Percentiles rank a stretch among this genome's conserved stretches.
phyloP scores from a whole-genome alignment of 2,113 vertebrate genomes.

The Nematolebias whitei region DNA sequence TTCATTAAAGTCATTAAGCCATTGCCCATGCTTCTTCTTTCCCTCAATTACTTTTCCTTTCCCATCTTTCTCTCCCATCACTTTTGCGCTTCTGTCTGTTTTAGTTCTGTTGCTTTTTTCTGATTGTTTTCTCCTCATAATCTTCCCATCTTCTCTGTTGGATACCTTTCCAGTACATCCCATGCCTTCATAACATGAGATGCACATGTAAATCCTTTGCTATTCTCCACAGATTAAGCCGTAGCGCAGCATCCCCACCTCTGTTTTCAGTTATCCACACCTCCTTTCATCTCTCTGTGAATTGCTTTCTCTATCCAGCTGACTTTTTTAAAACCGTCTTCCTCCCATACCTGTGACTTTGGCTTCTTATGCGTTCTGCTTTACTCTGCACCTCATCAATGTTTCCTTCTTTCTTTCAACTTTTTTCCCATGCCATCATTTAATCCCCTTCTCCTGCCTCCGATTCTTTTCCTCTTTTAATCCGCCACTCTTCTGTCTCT shows the following conservation, averaged over 20 bases:
- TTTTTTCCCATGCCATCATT: conserved; percentile 48
- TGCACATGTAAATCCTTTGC: conserved; percentile 48
- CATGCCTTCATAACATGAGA: conserved; percentile 38
- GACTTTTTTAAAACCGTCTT: too few species aligned
- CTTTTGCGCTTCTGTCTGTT: conserved; percentile 17
- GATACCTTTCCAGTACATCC: conserved; percentile 11
- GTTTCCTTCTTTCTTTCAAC: conserved; percentile 41
- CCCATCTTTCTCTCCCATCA: conserved; percentile 16
- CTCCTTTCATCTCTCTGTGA: conserved; percentile 60
- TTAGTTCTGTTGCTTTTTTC: not conserved
- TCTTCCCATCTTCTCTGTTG: conserved; percentile 38
- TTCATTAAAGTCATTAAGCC: conserved; percentile 73
- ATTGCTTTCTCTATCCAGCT: conserved; percentile 35
- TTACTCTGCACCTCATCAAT: conserved; percentile 15
- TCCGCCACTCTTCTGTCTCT: conserved; percentile 46
- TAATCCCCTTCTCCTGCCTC: conserved; percentile 27
- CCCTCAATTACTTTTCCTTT: conserved; percentile 17
- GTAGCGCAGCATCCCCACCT: conserved; percentile 17
- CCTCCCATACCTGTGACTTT: conserved; percentile 55
- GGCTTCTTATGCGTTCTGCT: conserved; percentile 35
- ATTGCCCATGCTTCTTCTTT: conserved; percentile 41
- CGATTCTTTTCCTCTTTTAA: conserved; percentile 48
- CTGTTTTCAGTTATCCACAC: conserved; percentile 51
- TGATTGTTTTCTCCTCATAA: conserved; percentile 19
- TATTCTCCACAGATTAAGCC: conserved; percentile 52